Base-by-base conservation (phyloP, 2,888 invertebrate species). In the Thymelicus acteon region DNA sequence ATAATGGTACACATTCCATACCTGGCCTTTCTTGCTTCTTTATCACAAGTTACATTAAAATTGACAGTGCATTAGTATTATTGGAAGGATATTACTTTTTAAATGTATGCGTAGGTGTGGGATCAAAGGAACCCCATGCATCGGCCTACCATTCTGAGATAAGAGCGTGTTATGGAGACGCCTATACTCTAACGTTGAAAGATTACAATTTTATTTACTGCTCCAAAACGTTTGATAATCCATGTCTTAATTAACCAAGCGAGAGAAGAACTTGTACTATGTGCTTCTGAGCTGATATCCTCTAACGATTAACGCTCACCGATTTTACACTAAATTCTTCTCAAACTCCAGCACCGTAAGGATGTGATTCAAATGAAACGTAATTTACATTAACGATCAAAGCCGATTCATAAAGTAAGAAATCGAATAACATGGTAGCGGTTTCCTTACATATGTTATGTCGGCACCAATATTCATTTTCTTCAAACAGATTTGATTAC, bases 231-330 rank as follows among this genome's bases (percentile, higher is more conserved):
- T 89, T 92, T 88, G 91, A 92, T 93, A 93, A 93, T 92, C 89
- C 91, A 92, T 91, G 93, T 93, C 93, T 93, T 93, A 93, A 93
- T 93, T 93, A 93, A 93, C 92, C 85, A 85, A 90, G 89, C 90
- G 90, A 88, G 90, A 86, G 88, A 58, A 82, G 83, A 80, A 79
- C 84, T 77, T 75, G 83, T 85, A 86, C 87, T 77, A 75, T 72
- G 76, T 76, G 75, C 77, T 74, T 72, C 74, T 75, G 73, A 72
- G 67, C 67, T 60, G 73, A 73, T 72, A 72, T 71, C 65, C 71
- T 74, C 68, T 69, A 75, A 73, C 74, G 72, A 66, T 69, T 69
- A 58, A 48, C 37, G 69, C 10, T 15, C 47, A 15, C 37, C 10
- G n/a, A 62, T 15, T 47, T 37, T 48, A 47, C 19, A 44, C 67